Base-by-base conservation (phyloP, 2,113 vertebrate species). In the Engraulis encrasicolus region DNA sequence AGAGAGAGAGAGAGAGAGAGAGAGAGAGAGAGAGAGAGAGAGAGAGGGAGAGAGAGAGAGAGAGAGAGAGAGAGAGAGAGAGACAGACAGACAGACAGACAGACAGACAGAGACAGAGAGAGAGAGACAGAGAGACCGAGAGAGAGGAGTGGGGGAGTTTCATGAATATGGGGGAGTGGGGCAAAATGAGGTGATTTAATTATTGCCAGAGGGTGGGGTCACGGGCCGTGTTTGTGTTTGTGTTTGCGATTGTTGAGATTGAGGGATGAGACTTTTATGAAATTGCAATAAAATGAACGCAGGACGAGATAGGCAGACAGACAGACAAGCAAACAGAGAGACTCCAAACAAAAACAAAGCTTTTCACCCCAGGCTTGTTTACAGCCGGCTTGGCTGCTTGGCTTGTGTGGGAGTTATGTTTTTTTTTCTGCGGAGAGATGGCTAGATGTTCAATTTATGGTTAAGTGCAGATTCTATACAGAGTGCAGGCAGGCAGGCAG, bases 11-110 rank as follows among this genome's bases (percentile, higher is more conserved):
- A 81, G 78, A 81, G 66, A 50, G 82, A 31, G 77, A 19, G 77
- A 49, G 77, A 58, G 81, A 58, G 78, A 81, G 83, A 50, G 71
- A 54, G 79, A 11, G n/a, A 50, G 50, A 37, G 27, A 45, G 6
- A 18, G 0, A 15, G 79, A 61, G 38, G 79, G 88, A 89, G 86
- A 84, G 83, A 87, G 85, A 83, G 31, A 74, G 50, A 4, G 61
- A 58, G 78, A 79, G 71, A 61, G 48, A 19, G 34, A 20, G 71
- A 54, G 79, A 11, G n/a, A 50, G 50, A 49, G 37, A 52, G 6
- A 18, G 1, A n/a, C n/a, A 40, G 45, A 78, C 50, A 27, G 61
- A 81, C 78, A 81, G 66, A 50, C 79, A 31, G 77, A 19, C 61
- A 49, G 77, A 58, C 79, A 58, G 78, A 81, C 82, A 50, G 71